These are phyloP conservation scores for Gastrophryne carolinensis DNA, from an alignment of 2,797 vertebrate genomes.

Conservation along the genomic window DNA sequence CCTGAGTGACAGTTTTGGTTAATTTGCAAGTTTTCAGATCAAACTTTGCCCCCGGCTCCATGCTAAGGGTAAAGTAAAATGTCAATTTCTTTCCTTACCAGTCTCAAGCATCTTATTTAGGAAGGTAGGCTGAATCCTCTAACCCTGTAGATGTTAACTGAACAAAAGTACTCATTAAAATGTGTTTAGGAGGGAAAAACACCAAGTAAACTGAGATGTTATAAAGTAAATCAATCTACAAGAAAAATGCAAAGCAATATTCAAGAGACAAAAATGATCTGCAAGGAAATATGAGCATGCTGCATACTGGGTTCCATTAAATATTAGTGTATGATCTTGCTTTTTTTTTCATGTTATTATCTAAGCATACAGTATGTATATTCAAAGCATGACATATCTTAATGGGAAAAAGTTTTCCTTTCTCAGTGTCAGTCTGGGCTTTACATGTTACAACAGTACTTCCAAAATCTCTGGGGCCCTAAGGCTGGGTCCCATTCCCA, in stretches of 20 bases:
- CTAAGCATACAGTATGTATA: slow-evolving; percentile 78
- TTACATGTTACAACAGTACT: no score
- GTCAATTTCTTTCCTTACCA: slow-evolving; percentile 83
- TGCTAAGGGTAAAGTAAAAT: slow-evolving; percentile 85
- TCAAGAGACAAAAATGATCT: slow-evolving; percentile 73
- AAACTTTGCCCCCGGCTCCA: slow-evolving; percentile 87
- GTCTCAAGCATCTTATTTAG: slow-evolving; percentile 86
- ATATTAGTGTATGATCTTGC: slow-evolving; percentile 76
- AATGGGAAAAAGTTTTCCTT: slow-evolving; percentile 54
- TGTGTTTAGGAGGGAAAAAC: slow-evolving; percentile 72
- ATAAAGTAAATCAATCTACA: slow-evolving; percentile 79
- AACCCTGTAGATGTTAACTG: slow-evolving; percentile 73
- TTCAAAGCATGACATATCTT: slow-evolving; percentile 73
- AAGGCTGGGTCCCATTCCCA: no score
- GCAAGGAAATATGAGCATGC: slow-evolving; percentile 62
- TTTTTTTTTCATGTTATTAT: slow-evolving; percentile 77
- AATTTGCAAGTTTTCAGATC: slow-evolving; percentile 89
- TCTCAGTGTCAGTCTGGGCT: not conserved
- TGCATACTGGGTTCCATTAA: slow-evolving; percentile 78
- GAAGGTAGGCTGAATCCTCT: slow-evolving; percentile 82
- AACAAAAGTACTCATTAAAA: slow-evolving; percentile 85
- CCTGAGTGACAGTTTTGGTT: slow-evolving; percentile 94
- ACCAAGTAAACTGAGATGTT: slow-evolving; percentile 81
- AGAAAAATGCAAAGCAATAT: slow-evolving; percentile 78
- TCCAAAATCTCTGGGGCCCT: not conserved